Evolutionary conservation across 2,888 invertebrate genomes (phyloP), one percentile per base, ranked within the genome.

Genomic region (Tetragonula carbonaria): DNA sequence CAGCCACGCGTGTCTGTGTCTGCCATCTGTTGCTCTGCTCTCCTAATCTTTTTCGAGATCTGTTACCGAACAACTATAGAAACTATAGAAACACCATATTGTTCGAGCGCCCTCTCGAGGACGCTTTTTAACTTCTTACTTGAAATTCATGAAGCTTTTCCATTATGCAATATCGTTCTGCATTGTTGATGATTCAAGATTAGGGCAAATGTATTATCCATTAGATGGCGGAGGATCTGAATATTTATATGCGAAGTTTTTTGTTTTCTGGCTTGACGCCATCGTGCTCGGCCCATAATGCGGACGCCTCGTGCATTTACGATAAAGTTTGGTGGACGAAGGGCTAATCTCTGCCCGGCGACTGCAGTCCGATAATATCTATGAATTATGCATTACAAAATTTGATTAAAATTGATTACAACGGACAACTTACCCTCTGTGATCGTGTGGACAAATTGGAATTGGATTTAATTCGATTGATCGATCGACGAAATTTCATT

Each of bases 11-110:
- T 87, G 28, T 72, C 90, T 85, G 87, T 85, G 87, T 88, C 87
- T 90, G 72, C 92, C 93, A 93, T 92, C 93, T 93, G 93, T 92
- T 92, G 91, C 88, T 77, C 73, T 83, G 82, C 80, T 79, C 78
- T 78, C 71, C 74, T 85, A 86, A 90, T 89, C 86, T 87, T 72
- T 78, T 78, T 83, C 63, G 38, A 63, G 86, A 80, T 86, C 85
- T 57, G 66, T 71, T 8, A 4, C 11, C 21, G 72, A 59, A 74
- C 70, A 18, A 74, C 73, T 70, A 33, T 33, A 68, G 67, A 80
- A 18, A 74, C 73, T 70, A 33, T 33, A 68, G 67, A 80, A 75
- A 73, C 82, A 79, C 70, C 70, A 77, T 62, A 53, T 67, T 16
- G 23, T 5, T 3, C 2, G 51, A 55, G 53, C 28, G 59, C 18